Evolutionary conservation across 2,888 invertebrate species (phyloP).

Genomic region (Chrysodeixis includens): DNA sequence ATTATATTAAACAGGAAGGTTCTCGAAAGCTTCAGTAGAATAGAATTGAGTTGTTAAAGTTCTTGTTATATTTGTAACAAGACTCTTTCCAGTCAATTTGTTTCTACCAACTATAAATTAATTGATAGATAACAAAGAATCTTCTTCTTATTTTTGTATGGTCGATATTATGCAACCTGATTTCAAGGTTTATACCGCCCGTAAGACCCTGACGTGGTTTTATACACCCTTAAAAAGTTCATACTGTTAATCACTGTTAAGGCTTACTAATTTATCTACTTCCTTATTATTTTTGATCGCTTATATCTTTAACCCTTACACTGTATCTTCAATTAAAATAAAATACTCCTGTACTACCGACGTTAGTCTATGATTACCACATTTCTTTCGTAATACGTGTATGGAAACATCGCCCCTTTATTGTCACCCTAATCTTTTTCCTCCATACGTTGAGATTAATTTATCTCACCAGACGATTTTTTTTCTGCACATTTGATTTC

Average conservation of each 20-base stretch:
- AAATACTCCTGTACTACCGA: neutral
- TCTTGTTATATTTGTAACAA: slow-evolving; percentile 1
- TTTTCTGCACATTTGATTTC: too few relatives aligned
- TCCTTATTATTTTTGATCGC: neutral
- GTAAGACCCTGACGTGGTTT: too few relatives aligned
- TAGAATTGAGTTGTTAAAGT: neutral
- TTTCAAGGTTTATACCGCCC: too few relatives aligned
- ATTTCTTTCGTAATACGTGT: neutral
- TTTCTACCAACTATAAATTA: too few relatives aligned
- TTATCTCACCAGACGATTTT: too few relatives aligned
- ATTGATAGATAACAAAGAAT: too few relatives aligned
- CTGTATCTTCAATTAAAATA: neutral
- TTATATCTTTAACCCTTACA: neutral
- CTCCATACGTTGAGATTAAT: neutral
- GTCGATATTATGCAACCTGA: too few relatives aligned
- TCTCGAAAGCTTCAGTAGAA: slow-evolving; percentile 25
- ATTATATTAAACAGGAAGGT: slow-evolving; percentile 32
- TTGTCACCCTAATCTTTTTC: neutral
- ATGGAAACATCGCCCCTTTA: neutral
- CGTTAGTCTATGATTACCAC: neutral
- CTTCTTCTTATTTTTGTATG: too few relatives aligned
- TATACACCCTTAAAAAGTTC: too few relatives aligned
- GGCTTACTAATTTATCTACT: too few relatives aligned
- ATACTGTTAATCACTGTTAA: too few relatives aligned
- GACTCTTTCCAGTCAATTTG: too few relatives aligned